Percentiles rank a stretch among this genome's conserved stretches.
phyloP scores from a whole-genome alignment of 2,888 invertebrate species.

The Eupelmus urozonus region DNA sequence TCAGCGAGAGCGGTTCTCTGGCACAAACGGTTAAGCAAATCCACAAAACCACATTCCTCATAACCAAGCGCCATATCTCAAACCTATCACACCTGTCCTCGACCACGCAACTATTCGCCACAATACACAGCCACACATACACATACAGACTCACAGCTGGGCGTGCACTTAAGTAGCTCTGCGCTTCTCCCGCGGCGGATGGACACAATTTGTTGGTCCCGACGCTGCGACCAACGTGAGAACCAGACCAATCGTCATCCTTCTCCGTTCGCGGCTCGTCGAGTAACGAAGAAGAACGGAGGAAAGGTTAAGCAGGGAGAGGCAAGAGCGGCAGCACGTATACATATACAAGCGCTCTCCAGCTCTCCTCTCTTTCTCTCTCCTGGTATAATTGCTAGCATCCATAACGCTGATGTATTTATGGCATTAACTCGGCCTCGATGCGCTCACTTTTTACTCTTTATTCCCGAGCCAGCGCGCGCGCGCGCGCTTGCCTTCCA shows the following conservation, averaged over 20 bases:
- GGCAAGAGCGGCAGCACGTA: constrained; percentile 62
- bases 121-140: too few species aligned
- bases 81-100: too few species aligned
- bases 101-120: too few species aligned
- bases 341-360: neutral
- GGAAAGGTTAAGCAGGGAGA: constrained; percentile 53
- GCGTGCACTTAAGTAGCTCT: too few species aligned
- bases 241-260: constrained; percentile 69
- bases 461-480: too few species aligned
- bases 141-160: too few species aligned
- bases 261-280: neutral
- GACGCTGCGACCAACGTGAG: constrained; percentile 65
- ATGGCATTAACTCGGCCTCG: constrained; percentile 75
- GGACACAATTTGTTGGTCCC: neutral
- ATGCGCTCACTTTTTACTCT: constrained; percentile 40
- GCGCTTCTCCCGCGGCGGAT: too few species aligned
- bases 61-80: too few species aligned
- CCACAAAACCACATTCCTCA: too few species aligned
- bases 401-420: constrained; percentile 77
- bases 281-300: neutral
- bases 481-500: constrained; percentile 38
- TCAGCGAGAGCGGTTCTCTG: too few species aligned
- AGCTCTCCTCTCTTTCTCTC: constrained; percentile 64
- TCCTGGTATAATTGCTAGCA: constrained; percentile 77
- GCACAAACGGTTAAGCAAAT: too few species aligned